phyloP scores from a whole-genome alignment of 1,140 invertebrate species.

The Acyrthosiphon pisum region DNA sequence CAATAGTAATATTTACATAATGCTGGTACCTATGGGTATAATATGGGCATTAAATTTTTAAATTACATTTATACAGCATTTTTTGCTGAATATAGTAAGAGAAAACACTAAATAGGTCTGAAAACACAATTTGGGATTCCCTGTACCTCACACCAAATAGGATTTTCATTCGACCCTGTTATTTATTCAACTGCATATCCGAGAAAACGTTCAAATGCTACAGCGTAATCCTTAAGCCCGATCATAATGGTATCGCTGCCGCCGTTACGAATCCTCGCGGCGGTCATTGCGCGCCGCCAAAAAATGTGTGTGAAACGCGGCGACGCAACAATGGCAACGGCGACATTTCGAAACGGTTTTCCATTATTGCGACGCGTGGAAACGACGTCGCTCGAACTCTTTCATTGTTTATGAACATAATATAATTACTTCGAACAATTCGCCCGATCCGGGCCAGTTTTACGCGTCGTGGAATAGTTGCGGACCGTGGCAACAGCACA shows the following conservation, averaged over 20 bases:
- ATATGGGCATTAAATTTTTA: too few relatives aligned
- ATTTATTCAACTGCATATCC: too few relatives aligned
- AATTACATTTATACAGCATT: too few relatives aligned
- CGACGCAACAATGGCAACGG: neutral
- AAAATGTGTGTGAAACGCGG: neutral
- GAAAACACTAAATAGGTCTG: too few relatives aligned
- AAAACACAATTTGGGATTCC: too few relatives aligned
- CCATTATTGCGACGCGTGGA: neutral
- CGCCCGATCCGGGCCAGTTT: neutral
- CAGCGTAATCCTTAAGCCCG: neutral
- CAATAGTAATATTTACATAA: too few relatives aligned
- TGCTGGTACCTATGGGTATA: too few relatives aligned
- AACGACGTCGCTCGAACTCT: neutral
- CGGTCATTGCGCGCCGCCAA: neutral
- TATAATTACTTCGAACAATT: conserved; percentile 17
- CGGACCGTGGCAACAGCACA: neutral
- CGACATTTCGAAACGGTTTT: conserved; percentile 25
- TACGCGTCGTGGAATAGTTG: neutral
- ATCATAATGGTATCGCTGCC: neutral
- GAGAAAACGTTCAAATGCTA: neutral
- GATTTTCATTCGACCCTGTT: too few relatives aligned
- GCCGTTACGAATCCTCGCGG: neutral
- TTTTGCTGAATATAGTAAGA: too few relatives aligned
- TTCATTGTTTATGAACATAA: conserved; percentile 5
- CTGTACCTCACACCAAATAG: too few relatives aligned